Conservation (phyloP, 2,797 vertebrate genomes). For the Diplodus sargus region DNA sequence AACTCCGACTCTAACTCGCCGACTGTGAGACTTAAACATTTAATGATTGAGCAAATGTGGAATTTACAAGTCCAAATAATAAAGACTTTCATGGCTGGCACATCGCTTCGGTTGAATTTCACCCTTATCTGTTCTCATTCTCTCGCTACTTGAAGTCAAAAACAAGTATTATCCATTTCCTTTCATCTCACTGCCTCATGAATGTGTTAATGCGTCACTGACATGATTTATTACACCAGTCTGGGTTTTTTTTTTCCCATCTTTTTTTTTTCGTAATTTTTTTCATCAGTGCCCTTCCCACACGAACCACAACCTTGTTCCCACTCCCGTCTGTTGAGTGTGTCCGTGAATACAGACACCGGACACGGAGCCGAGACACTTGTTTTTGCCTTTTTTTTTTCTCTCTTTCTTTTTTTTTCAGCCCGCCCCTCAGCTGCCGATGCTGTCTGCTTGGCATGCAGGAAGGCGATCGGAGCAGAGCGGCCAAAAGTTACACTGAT, state of each 20-base stretch:
- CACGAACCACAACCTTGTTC: conserved; percentile 49
- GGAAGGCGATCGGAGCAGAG: conserved; percentile 35
- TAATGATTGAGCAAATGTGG: not conserved
- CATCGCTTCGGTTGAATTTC: not conserved
- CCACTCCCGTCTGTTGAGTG: conserved; percentile 54
- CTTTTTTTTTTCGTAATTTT: not conserved
- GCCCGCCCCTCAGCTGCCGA: conserved; percentile 36
- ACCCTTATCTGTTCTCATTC: conserved; percentile 3
- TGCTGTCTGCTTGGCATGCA: conserved; percentile 74
- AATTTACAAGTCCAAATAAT: not conserved
- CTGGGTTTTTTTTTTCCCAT: conserved; percentile 1
- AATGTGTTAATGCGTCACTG: conserved; percentile 63
- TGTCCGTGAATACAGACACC: conserved; percentile 59
- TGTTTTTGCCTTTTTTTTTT: conserved; percentile 22
- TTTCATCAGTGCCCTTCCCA: conserved; percentile 52
- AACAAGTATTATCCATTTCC: conserved; percentile 38
- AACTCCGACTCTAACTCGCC: not conserved
- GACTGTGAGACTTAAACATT: conserved; percentile 1
- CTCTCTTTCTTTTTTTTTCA: conserved; percentile 20
- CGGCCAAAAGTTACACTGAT: conserved; percentile 72
- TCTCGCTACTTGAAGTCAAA: conserved; percentile 17
- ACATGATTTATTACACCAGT: conserved; percentile 63
- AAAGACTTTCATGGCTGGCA: not conserved
- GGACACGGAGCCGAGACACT: conserved; percentile 43
- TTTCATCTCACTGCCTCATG: conserved; percentile 58